Evolutionary conservation across 2,888 invertebrate genomes (phyloP).

Genomic region (Suillia variegata): DNA sequence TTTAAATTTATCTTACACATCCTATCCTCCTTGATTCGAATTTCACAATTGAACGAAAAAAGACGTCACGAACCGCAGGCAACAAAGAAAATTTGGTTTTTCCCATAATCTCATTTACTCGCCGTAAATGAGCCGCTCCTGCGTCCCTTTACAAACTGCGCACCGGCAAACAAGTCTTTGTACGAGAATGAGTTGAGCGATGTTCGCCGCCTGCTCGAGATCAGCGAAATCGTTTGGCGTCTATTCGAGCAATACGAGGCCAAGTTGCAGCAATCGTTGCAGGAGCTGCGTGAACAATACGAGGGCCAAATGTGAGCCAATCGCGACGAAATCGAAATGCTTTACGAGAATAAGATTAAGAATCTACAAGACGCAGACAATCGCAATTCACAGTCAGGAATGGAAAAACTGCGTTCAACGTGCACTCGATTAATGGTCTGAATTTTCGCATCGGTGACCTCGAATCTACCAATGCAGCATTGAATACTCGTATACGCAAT

Average conservation of each 20-base stretch:
- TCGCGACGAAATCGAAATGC: constrained; percentile 85
- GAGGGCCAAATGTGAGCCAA: constrained; percentile 88
- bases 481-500: constrained; percentile 74
- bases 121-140: too few relatives aligned
- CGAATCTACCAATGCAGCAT: constrained; percentile 71
- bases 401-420: constrained; percentile 80
- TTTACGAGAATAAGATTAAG: constrained; percentile 69
- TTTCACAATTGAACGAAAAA: too few relatives aligned
- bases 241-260: constrained; percentile 92
- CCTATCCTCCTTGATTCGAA: too few relatives aligned
- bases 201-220: constrained; percentile 89
- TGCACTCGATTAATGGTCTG: constrained; percentile 80
- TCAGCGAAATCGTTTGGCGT: constrained; percentile 92
- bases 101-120: too few relatives aligned
- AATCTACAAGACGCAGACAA: constrained; percentile 75
- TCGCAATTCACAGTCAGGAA: constrained; percentile 75
- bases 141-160: too few relatives aligned
- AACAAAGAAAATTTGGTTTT: too few relatives aligned
- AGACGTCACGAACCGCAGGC: too few relatives aligned
- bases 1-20: too few relatives aligned
- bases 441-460: constrained; percentile 75
- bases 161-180: constrained; percentile 84
- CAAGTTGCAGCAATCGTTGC: constrained; percentile 86
- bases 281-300: constrained; percentile 90
- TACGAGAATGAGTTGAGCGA: constrained; percentile 93